These are phyloP conservation scores for Rhinichthys osculus DNA, from an alignment of 2,797 vertebrate genomes.

Conservation along the genomic window DNA sequence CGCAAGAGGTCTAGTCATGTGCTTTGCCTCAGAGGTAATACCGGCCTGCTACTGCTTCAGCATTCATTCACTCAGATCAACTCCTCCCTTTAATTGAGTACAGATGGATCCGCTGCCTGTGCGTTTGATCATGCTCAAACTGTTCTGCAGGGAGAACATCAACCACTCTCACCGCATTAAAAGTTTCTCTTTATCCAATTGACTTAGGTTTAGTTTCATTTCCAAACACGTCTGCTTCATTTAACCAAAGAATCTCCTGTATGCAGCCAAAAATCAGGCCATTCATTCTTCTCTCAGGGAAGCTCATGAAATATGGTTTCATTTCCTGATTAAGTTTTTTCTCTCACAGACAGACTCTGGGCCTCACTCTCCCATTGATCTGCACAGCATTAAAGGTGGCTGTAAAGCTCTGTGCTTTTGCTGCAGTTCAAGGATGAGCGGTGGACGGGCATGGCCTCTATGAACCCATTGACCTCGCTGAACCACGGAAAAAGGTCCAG, in stretches of 20 bases:
- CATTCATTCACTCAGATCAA: constrained; percentile 44
- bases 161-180: constrained; percentile 18
- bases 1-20: constrained; percentile 47
- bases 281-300: constrained; percentile 44
- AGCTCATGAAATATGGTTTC: constrained; percentile 43
- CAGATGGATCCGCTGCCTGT: constrained; percentile 27
- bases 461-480: constrained; percentile 77
- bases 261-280: constrained; percentile 25
- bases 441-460: constrained; percentile 71
- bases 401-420: constrained; percentile 59
- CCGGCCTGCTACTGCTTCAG: constrained; percentile 53
- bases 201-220: constrained; percentile 27
- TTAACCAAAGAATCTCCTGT: constrained; percentile 11
- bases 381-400: constrained; percentile 48
- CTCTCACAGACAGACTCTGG: constrained; percentile 46
- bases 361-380: constrained; percentile 56
- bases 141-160: constrained; percentile 19
- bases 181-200: constrained; percentile 28
- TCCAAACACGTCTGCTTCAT: constrained; percentile 26
- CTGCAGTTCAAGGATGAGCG: constrained; percentile 79
- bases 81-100: constrained; percentile 44
- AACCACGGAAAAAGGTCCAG: constrained; percentile 53
- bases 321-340: constrained; percentile 35
- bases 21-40: constrained; percentile 52
- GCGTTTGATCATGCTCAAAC: constrained; percentile 25